Conservation (phyloP, 1,140 invertebrate genomes). For the Apocrypta bakeri region DNA sequence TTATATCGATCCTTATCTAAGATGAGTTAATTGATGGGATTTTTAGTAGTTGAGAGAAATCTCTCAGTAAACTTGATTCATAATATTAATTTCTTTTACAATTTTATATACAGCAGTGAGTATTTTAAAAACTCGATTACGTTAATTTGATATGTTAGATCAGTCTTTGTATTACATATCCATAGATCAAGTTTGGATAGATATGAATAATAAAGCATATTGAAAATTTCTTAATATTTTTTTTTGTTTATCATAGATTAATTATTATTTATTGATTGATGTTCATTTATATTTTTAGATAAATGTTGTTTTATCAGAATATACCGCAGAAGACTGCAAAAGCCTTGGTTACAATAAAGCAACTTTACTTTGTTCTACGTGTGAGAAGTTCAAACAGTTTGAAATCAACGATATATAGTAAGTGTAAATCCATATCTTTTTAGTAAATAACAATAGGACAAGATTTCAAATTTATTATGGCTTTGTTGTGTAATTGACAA, state of each 20-base stretch:
- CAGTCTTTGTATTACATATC: too few relatives aligned
- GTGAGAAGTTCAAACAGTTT: constrained; percentile 88
- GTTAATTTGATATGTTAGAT: too few relatives aligned
- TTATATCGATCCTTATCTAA: too few relatives aligned
- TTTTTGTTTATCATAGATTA: not conserved
- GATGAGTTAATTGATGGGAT: too few relatives aligned
- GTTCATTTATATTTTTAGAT: not conserved
- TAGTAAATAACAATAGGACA: not conserved
- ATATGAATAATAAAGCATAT: too few relatives aligned
- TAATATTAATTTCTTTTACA: too few relatives aligned
- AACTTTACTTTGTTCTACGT: constrained; percentile 91
- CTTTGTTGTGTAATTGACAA: constrained; percentile 38
- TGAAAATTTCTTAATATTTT: not conserved
- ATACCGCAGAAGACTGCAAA: constrained; percentile 88
- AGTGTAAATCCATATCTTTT: constrained; percentile 55
- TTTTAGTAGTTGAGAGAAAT: too few relatives aligned
- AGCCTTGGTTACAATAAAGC: constrained; percentile 90
- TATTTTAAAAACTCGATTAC: too few relatives aligned
- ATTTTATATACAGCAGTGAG: too few relatives aligned
- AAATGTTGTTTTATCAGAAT: constrained; percentile 72
- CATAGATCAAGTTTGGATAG: too few relatives aligned
- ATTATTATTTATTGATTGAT: not conserved
- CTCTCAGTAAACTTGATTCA: too few relatives aligned
- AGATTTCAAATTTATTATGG: not conserved
- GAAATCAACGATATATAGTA: constrained; percentile 81